These are phyloP conservation scores for Onychostruthus taczanowskii DNA, from an alignment of 2,113 vertebrate genomes.

Conservation along the genomic window DNA sequence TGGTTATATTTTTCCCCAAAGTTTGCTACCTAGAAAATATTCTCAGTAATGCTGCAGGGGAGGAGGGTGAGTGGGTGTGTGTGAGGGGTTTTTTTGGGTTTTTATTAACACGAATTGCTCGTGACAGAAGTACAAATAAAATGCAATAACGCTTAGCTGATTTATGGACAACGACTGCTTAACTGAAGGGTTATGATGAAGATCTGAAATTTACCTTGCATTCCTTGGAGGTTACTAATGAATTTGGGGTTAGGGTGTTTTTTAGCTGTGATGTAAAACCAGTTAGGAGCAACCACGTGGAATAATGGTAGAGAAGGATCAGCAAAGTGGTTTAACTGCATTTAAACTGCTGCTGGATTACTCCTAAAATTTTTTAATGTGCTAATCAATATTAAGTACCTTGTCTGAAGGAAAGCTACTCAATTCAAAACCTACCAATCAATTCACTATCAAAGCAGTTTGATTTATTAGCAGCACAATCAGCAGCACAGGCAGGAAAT, in stretches of 20 bases:
- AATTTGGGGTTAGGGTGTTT: background rate
- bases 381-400: background rate
- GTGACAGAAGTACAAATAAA: background rate
- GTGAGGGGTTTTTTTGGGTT: rapidly evolving
- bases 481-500: background rate
- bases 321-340: background rate
- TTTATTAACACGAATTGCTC: background rate
- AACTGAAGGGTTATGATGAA: background rate
- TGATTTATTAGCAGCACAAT: background rate
- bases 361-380: background rate
- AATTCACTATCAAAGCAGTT: background rate
- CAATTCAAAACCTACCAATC: background rate
- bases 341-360: background rate
- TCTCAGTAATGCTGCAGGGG: background rate
- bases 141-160: background rate
- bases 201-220: background rate
- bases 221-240: background rate
- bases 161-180: background rate
- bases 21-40: background rate
- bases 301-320: background rate
- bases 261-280: background rate
- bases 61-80: rapidly evolving
- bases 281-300: background rate
- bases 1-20: background rate
- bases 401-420: background rate